Evolutionary conservation across 2,113 vertebrate species (phyloP).

Genomic region (Eurystomus gularis): DNA sequence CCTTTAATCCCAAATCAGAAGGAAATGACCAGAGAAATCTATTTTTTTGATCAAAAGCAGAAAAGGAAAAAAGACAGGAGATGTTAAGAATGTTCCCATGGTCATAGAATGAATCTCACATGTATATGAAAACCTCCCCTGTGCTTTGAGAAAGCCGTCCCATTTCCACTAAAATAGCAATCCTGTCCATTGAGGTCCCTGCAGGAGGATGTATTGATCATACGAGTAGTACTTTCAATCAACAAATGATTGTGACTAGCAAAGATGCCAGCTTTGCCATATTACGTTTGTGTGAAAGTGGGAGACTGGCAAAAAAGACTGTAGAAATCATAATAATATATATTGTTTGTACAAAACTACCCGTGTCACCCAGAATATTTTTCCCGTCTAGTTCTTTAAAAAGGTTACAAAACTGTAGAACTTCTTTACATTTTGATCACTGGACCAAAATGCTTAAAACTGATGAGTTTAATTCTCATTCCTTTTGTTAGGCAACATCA

Average conservation of each 20-base stretch:
- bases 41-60: background rate
- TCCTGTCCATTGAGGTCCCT: background rate
- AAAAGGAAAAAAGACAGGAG: background rate
- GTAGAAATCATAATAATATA: background rate
- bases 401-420: background rate
- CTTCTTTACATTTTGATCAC: background rate
- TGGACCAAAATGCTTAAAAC: background rate
- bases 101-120: background rate
- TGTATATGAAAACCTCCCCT: background rate
- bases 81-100: background rate
- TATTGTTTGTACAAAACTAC: background rate
- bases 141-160: background rate
- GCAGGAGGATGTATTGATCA: background rate
- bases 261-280: background rate
- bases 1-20: background rate
- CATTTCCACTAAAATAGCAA: background rate
- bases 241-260: background rate
- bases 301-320: background rate
- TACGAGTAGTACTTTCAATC: background rate
- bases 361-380: background rate
- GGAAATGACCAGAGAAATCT: background rate
- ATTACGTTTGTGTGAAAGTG: background rate
- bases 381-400: background rate
- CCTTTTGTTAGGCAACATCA: background rate
- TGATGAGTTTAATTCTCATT: background rate